Base-by-base conservation (phyloP, 2,888 invertebrate genomes). In the Nomada goodeniana region DNA sequence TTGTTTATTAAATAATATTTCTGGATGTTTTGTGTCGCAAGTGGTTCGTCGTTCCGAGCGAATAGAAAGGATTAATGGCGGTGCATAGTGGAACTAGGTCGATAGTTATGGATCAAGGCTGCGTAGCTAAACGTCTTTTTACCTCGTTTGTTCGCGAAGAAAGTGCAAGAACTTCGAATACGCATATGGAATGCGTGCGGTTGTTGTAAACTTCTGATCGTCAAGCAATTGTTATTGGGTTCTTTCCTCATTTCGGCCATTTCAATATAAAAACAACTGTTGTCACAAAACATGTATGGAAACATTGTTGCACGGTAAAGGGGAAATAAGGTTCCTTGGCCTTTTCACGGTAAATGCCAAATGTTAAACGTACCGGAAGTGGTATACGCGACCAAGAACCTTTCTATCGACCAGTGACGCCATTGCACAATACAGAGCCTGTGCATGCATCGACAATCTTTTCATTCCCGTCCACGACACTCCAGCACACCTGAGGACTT, bases 21-120 rank as follows among this genome's bases (percentile, higher is more conserved):
- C n/a, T 44, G 11, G 20, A 26, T 2, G 29, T 52, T 60, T 26
- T 36, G 15, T 53, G 55, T 65, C n/a, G 53, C 47, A 36, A 36
- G 60, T n/a, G 26, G 11, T 4, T 36, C n/a, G 26, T 29, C 36
- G 20, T 60, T 55, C 29, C 52, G 47, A 78, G 42, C 55, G 18
- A 18, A 29, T 75, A 71, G 75, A 71, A 80, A 80, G 73, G 75
- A 82, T 74, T 82, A 81, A 74, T 55, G 18, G 55, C 13, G 53
- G 80, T 36, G 44, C 47, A 52, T 18, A 52, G 7, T 71, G 70
- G 26, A 82, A 80, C 80, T 82, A 4, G 81, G 81, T 82, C 81
- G 74, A n/a, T 15, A 57, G 79, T 71, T 79, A 52, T 73, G 81
- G 73, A 74, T 80, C 80, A 55, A 80, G 80, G 80, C 70, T 80